phyloP scores from a whole-genome alignment of 2,113 vertebrate species.

The Glareola pratincola region DNA sequence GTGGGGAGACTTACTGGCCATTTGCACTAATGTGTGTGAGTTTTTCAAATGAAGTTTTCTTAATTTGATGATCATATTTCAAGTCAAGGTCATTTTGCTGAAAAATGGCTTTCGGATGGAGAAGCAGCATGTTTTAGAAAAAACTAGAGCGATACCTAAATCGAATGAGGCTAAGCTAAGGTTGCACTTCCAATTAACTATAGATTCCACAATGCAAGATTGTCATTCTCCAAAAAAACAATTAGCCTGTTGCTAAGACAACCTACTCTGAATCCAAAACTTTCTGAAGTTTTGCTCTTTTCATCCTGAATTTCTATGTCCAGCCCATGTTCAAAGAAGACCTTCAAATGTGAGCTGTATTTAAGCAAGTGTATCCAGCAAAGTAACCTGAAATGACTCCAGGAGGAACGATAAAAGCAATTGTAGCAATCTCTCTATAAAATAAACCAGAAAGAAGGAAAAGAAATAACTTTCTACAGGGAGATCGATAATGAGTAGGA shows the following conservation, averaged over 20 bases:
- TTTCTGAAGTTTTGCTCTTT: neutral
- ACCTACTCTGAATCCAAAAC: neutral
- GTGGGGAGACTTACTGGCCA: neutral
- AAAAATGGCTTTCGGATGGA: neutral
- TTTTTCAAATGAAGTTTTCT: neutral
- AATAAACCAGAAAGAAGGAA: constrained; percentile 1
- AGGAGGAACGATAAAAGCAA: constrained; percentile 14
- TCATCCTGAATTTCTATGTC: neutral
- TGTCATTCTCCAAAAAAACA: neutral
- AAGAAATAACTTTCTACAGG: constrained; percentile 8
- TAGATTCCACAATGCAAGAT: neutral
- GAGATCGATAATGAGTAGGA: constrained; percentile 1
- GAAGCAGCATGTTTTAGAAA: neutral
- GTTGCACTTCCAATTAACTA: neutral
- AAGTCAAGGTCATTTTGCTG: neutral
- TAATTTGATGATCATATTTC: neutral
- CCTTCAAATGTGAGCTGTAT: neutral
- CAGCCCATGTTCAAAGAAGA: neutral
- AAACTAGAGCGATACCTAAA: neutral
- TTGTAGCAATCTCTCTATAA: constrained; percentile 1
- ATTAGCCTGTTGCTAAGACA: neutral
- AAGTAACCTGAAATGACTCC: constrained; percentile 13
- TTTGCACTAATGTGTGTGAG: neutral
- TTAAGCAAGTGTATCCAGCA: neutral
- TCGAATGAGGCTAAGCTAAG: neutral